Percentiles rank a stretch among this genome's conserved stretches.
Evolutionary conservation across 2,888 invertebrate species (phyloP).

Genomic region (Uropetala carovei): DNA sequence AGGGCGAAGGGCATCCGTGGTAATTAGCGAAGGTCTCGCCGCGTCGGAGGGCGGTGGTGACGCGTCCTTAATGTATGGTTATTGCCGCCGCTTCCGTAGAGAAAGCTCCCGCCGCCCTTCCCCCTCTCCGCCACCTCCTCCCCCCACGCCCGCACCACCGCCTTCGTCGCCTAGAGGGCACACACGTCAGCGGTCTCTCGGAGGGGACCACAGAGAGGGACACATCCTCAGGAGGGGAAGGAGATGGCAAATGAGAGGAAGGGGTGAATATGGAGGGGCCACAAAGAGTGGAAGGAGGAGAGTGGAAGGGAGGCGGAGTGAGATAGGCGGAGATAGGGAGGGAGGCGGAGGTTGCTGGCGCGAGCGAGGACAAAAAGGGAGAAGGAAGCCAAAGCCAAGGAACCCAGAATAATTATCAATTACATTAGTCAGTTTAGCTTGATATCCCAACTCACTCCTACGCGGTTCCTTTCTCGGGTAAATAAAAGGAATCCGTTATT

Average conservation of each 20-base stretch:
- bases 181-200: neutral
- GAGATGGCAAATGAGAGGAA: neutral
- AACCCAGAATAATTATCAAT: neutral
- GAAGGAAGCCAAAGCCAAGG: neutral
- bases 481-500: too few relatives aligned
- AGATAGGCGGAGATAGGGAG: neutral
- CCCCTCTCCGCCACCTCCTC: neutral
- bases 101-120: neutral
- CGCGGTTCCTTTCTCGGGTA: too few relatives aligned
- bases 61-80: slow-evolving; percentile 53
- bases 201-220: neutral
- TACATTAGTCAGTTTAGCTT: neutral
- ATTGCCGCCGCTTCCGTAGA: slow-evolving; percentile 45
- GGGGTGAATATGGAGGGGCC: neutral
- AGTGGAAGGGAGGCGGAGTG: neutral
- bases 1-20: neutral
- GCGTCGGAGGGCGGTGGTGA: neutral
- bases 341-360: neutral
- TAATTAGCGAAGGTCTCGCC: slow-evolving; percentile 41
- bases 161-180: neutral
- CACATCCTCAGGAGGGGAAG: neutral
- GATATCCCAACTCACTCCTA: neutral
- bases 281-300: neutral
- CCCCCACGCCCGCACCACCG: too few relatives aligned
- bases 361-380: neutral